Conservation (phyloP, 2,888 invertebrate species). For the Cataglyphis altisquamis region DNA sequence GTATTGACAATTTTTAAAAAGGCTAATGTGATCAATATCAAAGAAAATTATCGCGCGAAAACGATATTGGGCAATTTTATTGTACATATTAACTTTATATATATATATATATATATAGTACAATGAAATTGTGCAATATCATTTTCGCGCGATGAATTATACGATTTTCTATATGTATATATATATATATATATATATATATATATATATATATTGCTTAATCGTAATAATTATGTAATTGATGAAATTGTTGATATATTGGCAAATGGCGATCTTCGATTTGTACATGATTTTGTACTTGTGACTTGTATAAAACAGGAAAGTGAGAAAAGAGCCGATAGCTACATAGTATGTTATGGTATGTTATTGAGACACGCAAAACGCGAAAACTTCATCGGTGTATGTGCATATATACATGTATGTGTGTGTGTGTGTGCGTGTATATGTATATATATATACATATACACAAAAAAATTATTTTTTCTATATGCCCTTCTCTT, state of each 20-base stretch:
- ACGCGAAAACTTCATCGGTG: constrained; percentile 40
- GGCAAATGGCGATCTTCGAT: constrained; percentile 40
- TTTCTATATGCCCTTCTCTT: constrained; percentile 35
- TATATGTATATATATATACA: too few relatives aligned
- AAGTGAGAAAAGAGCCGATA: background rate
- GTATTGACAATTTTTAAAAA: constrained; percentile 35
- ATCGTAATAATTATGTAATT: constrained; percentile 42
- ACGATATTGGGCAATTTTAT: constrained; percentile 67
- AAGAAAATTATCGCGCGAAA: constrained; percentile 41
- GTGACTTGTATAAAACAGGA: constrained; percentile 49
- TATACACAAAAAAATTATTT: constrained; percentile 24
- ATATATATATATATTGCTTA: constrained; percentile 41
- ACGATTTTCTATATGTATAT: background rate
- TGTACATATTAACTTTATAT: constrained; percentile 67
- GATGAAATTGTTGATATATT: constrained; percentile 46
- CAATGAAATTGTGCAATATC: background rate
- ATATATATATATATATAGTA: constrained; percentile 51
- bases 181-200: too few relatives aligned
- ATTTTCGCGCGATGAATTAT: background rate
- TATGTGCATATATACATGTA: constrained; percentile 26
- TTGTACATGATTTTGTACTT: constrained; percentile 56
- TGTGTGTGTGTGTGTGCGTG: background rate
- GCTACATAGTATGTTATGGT: constrained; percentile 44
- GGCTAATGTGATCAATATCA: constrained; percentile 53
- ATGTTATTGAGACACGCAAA: constrained; percentile 51